Percentiles rank a stretch among this genome's conserved stretches.
Evolutionary conservation across 1,140 invertebrate genomes (phyloP).

Genomic region (Ctenoplectra terminalis): DNA sequence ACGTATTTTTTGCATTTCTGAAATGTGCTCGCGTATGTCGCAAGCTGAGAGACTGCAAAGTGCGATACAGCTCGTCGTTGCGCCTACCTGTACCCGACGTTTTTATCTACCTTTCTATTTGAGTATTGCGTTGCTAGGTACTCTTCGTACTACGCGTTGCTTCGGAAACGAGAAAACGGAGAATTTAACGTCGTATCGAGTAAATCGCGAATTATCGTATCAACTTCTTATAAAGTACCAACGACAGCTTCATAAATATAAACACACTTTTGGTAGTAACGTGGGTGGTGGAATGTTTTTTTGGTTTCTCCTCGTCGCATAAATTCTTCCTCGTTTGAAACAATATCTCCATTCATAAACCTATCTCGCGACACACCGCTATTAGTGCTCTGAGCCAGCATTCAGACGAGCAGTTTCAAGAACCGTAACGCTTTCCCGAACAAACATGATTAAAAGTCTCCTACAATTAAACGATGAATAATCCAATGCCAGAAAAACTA

Average conservation of each 20-base stretch:
- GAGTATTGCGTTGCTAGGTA: background rate
- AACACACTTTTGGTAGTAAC: no score
- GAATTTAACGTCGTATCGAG: background rate
- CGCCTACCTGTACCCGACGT: conserved; percentile 20
- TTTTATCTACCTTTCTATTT: conserved; percentile 27
- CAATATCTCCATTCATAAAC: background rate
- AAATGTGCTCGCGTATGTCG: conserved; percentile 39
- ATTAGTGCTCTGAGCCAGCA: fast-evolving
- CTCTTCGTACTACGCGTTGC: background rate
- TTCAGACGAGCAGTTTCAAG: background rate
- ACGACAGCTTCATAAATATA: no score
- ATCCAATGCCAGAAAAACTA: no score
- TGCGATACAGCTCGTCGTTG: conserved; percentile 28
- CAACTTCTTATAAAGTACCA: no score
- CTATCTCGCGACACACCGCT: background rate
- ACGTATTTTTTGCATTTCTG: conserved; percentile 47
- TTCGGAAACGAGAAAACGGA: background rate
- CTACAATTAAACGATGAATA: no score
- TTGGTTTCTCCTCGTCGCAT: background rate
- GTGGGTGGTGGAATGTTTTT: no score
- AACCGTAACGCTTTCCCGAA: background rate
- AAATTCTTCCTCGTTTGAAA: background rate
- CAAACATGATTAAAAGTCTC: background rate
- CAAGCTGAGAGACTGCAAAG: conserved; percentile 19
- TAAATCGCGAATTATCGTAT: no score